Percentiles rank a stretch among this genome's conserved stretches.
phyloP scores from a whole-genome alignment of 2,797 vertebrate genomes.

The Spea hammondii region DNA sequence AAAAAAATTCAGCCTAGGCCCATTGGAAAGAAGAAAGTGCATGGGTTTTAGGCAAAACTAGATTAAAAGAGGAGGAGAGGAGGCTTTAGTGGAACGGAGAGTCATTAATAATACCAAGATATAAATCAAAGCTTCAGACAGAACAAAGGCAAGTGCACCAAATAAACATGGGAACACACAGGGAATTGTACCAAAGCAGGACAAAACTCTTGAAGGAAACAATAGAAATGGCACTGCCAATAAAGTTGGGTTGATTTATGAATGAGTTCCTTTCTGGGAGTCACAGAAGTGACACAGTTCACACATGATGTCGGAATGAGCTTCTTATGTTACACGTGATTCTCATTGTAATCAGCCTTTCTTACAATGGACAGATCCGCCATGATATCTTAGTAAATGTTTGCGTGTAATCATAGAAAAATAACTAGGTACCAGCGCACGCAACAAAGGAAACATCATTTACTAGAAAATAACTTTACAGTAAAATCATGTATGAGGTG shows the following conservation, averaged over 20 bases:
- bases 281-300: constrained; percentile 48
- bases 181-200: constrained; percentile 72
- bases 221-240: constrained; percentile 69
- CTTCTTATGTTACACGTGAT: constrained; percentile 27
- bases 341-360: constrained; percentile 25
- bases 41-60: constrained; percentile 75
- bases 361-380: neutral
- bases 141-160: constrained; percentile 73
- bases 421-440: no score
- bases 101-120: constrained; percentile 75
- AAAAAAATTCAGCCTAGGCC: constrained; percentile 63
- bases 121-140: constrained; percentile 78
- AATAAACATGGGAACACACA: constrained; percentile 74
- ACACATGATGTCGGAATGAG: constrained; percentile 42
- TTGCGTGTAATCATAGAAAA: no score
- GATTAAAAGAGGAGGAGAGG: constrained; percentile 79
- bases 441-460: no score
- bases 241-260: constrained; percentile 72
- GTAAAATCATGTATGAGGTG: no score
- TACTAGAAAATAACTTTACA: no score
- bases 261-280: constrained; percentile 49
- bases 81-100: constrained; percentile 70
- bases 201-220: constrained; percentile 71
- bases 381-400: no score
- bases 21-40: constrained; percentile 72